Conservation (phyloP, 2,888 invertebrate species). For the Epirrhoe alternata region DNA sequence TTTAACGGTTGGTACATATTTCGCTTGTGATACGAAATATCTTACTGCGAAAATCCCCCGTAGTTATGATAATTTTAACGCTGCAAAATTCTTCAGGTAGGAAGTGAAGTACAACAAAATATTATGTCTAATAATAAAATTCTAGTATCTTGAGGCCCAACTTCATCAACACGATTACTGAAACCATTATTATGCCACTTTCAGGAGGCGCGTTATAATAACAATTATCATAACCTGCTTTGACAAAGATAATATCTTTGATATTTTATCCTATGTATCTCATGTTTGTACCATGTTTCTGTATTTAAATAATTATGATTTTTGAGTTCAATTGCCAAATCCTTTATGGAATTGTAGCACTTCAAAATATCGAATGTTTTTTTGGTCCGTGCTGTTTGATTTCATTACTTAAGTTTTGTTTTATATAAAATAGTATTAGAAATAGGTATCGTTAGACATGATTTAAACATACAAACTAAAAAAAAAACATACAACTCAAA, state of each 20-base stretch:
- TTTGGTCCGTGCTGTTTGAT: too few relatives aligned
- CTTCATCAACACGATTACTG: slow-evolving; percentile 5
- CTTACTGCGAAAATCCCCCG: slow-evolving; percentile 12
- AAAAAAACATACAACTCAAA: too few relatives aligned
- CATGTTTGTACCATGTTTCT: neutral
- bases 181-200: neutral
- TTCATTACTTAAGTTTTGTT: too few relatives aligned
- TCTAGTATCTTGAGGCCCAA: slow-evolving; percentile 13
- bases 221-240: neutral
- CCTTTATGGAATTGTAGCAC: too few relatives aligned
- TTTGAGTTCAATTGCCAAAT: too few relatives aligned
- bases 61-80: slow-evolving; percentile 22
- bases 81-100: slow-evolving; percentile 19
- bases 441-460: too few relatives aligned
- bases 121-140: slow-evolving; percentile 18
- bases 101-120: slow-evolving; percentile 9
- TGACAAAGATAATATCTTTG: neutral
- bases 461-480: too few relatives aligned
- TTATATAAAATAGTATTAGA: too few relatives aligned
- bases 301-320: too few relatives aligned
- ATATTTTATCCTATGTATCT: neutral
- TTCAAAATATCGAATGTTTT: too few relatives aligned
- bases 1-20: neutral
- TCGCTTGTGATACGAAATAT: slow-evolving; percentile 2
- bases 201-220: neutral